Conservation (phyloP, 1,140 invertebrate species). For the Lucilia sericata region DNA sequence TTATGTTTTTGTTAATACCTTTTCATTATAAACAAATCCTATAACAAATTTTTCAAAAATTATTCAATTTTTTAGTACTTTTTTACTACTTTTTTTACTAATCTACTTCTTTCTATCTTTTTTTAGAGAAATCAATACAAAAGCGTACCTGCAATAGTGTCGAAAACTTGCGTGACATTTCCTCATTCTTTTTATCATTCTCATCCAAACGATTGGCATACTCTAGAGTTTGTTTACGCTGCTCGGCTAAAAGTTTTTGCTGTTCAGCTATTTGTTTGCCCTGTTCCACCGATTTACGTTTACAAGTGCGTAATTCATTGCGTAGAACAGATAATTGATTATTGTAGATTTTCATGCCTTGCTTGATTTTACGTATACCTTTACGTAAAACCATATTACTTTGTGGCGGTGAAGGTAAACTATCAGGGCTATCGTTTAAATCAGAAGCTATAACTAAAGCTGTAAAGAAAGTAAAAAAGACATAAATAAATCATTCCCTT, state of each 20-base stretch:
- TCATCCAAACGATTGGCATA: constrained; percentile 86
- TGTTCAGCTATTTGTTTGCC: constrained; percentile 87
- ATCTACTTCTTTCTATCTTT: too few species aligned
- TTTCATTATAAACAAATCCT: too few species aligned
- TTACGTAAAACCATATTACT: constrained; percentile 87
- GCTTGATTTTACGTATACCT: constrained; percentile 86
- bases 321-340: constrained; percentile 81
- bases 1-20: too few species aligned
- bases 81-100: too few species aligned
- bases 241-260: constrained; percentile 80
- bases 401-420: constrained; percentile 76
- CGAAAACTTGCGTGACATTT: constrained; percentile 87
- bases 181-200: constrained; percentile 90
- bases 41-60: too few species aligned
- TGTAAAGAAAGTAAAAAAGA: constrained; percentile 48
- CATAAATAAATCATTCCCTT: background rate
- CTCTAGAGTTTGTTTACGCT: constrained; percentile 82
- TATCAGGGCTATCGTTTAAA: constrained; percentile 70
- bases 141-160: constrained; percentile 83
- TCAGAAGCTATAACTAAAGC: constrained; percentile 58
- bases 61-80: too few species aligned
- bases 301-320: constrained; percentile 81
- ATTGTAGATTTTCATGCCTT: constrained; percentile 89
- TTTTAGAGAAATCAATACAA: too few species aligned
- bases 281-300: constrained; percentile 83